Conservation (phyloP, 2,888 invertebrate genomes). For the Panzeria rudis region DNA sequence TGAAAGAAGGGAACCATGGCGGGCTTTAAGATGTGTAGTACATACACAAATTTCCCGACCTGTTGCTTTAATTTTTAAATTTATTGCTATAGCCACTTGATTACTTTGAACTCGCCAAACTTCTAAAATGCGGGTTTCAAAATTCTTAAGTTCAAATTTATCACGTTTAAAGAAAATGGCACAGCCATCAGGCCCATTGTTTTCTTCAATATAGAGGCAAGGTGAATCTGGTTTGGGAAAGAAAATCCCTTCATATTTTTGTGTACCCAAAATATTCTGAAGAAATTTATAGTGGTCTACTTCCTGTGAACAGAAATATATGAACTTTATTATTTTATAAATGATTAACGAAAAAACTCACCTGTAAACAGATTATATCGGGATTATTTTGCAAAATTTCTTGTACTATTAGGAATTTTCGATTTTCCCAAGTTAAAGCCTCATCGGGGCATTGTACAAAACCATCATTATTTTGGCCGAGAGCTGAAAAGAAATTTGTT, state of each 20-base stretch:
- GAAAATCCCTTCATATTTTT: conserved; percentile 89
- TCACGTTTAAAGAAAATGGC: conserved; percentile 88
- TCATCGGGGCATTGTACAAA: conserved; percentile 89
- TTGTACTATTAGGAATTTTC: conserved; percentile 88
- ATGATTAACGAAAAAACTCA: conserved; percentile 76
- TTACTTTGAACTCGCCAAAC: conserved; percentile 90
- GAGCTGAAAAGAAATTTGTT: conserved; percentile 84
- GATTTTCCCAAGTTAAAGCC: conserved; percentile 88
- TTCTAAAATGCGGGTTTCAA: conserved; percentile 86
- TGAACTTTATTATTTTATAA: conserved; percentile 33
- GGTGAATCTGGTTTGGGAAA: conserved; percentile 91
- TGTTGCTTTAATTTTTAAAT: conserved; percentile 85
- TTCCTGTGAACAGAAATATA: conserved; percentile 84
- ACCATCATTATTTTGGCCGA: conserved; percentile 89
- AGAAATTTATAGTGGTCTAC: conserved; percentile 90
- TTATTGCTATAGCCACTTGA: conserved; percentile 87
- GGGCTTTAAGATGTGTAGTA: conserved; percentile 90
- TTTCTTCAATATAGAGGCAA: conserved; percentile 88
- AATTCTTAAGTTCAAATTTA: conserved; percentile 86
- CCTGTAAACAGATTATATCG: conserved; percentile 89
- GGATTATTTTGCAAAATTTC: conserved; percentile 88
- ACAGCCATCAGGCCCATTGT: conserved; percentile 91
- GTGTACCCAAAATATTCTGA: conserved; percentile 86
- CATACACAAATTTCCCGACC: conserved; percentile 87
- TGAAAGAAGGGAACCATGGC: conserved; percentile 87